phyloP scores from a whole-genome alignment of 2,888 invertebrate species.

The Hydrotaea diabolus region DNA sequence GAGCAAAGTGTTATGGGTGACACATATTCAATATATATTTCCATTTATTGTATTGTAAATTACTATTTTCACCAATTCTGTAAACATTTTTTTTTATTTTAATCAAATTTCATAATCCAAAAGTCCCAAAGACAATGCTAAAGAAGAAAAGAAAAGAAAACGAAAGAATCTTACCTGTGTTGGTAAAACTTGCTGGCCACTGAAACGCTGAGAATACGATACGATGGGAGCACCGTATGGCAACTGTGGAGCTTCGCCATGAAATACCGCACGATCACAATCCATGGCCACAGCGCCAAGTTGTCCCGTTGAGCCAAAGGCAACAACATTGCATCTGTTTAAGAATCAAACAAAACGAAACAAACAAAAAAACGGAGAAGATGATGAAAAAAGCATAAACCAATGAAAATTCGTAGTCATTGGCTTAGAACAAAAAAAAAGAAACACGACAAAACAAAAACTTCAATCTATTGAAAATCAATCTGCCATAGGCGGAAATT shows the following conservation, averaged over 20 bases:
- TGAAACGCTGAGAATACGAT: slow-evolving; percentile 89
- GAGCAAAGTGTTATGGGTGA: too few relatives aligned
- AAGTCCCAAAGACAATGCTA: too few relatives aligned
- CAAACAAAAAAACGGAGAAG: slow-evolving; percentile 26
- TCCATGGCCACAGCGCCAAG: slow-evolving; percentile 86
- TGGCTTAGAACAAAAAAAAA: slow-evolving; percentile 41
- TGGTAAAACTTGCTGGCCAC: slow-evolving; percentile 91
- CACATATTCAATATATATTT: too few relatives aligned
- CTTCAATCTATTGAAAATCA: slow-evolving; percentile 62
- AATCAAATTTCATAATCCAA: too few relatives aligned
- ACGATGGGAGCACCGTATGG: slow-evolving; percentile 91
- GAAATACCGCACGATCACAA: slow-evolving; percentile 91
- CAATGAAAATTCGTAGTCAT: slow-evolving; percentile 50
- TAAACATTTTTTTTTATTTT: too few relatives aligned
- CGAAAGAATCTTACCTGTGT: slow-evolving; percentile 83
- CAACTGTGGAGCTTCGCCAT: slow-evolving; percentile 88
- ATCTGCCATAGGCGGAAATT: slow-evolving; percentile 65
- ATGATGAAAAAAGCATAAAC: too few relatives aligned
- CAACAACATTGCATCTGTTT: slow-evolving; percentile 82
- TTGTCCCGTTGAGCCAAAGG: slow-evolving; percentile 82
- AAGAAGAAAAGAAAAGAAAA: too few relatives aligned
- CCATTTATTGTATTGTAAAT: too few relatives aligned
- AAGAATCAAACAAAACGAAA: slow-evolving; percentile 35
- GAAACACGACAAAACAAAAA: slow-evolving; percentile 25
- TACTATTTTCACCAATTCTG: too few relatives aligned